Percentiles rank a stretch among this genome's conserved stretches.
Conservation (phyloP, 1,140 invertebrate genomes). For the Rhopalosiphum maidis region DNA sequence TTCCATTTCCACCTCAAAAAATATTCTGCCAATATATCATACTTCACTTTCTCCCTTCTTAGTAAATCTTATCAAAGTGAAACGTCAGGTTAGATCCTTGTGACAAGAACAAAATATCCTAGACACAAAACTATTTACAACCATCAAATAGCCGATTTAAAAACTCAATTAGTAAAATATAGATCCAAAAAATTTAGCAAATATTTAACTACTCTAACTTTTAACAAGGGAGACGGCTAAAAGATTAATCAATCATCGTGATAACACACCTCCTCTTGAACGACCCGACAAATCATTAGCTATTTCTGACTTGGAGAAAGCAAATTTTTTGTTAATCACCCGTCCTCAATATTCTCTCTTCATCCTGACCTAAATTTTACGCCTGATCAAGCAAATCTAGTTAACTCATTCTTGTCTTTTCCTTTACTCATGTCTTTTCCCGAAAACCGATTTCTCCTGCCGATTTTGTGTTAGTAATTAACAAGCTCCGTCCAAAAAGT, state of each 20-base stretch:
- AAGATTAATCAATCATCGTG: not conserved
- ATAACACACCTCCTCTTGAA: not conserved
- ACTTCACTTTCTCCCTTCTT: not conserved
- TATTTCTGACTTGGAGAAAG: no score
- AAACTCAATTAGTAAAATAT: not conserved
- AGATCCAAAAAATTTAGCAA: no score
- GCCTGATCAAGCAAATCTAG: no score
- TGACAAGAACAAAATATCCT: not conserved
- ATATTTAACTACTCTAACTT: no score
- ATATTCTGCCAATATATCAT: no score
- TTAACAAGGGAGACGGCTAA: not conserved
- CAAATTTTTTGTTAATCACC: not conserved
- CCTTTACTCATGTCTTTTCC: no score
- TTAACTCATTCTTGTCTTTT: no score
- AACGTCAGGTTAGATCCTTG: not conserved
- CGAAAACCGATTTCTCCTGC: no score
- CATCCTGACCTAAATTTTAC: no score
- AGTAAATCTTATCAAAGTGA: not conserved
- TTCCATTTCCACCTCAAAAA: not conserved
- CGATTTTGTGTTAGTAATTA: no score
- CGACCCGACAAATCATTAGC: not conserved
- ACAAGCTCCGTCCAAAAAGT: no score
- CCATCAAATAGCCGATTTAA: not conserved
- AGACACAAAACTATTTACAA: not conserved
- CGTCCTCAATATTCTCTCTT: not conserved